Evolutionary conservation across 2,797 vertebrate genomes (phyloP), one percentile per base, ranked within the genome.

Genomic region (Euthynnus affinis): DNA sequence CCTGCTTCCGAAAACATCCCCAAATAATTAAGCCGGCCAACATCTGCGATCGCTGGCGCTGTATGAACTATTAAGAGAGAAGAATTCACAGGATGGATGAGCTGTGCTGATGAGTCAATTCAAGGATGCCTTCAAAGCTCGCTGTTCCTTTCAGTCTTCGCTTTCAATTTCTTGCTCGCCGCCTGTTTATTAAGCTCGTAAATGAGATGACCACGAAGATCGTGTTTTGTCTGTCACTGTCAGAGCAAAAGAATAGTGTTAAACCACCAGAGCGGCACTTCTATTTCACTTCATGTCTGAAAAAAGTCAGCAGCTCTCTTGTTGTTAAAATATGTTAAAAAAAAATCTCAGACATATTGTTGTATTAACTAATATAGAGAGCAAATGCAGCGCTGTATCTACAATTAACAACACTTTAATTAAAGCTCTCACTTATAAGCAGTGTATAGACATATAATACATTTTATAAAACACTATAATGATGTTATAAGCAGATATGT

Each of bases 1-100:
- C 51, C 40, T 25, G 62, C 63, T 79, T 81, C 40, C 55, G 67
- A 63, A 87, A 76, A 69, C 12, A 14, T 23, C 49, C 49, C 76
- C 20, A n/a, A 74, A 53, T 76, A 71, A 87, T 78, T 59, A 67
- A 67, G 27, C 34, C 0, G 71, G 40, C 53, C 27, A 34, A 56
- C 77, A 75, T 87, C 63, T 71, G 57, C 15, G 71, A 34, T 3
- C 0, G 0, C 65, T 81, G 23, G 4, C 2, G 14, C 9, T 20
- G 18, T 20, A 10, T 20, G 52, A 49, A 46, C 37, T 57, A 42
- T 32, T 37, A 44, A 56, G 2, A 58, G 13, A 27, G 25, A 52
- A 15, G 3, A 46, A 52, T 42, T 51, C 4, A 32, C 6, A 27
- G 6, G 20, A 62, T 17, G 42, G 18, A 48, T 27, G 23, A 27